phyloP scores from a whole-genome alignment of 2,888 invertebrate species.

The Phragmatobia fuliginosa region DNA sequence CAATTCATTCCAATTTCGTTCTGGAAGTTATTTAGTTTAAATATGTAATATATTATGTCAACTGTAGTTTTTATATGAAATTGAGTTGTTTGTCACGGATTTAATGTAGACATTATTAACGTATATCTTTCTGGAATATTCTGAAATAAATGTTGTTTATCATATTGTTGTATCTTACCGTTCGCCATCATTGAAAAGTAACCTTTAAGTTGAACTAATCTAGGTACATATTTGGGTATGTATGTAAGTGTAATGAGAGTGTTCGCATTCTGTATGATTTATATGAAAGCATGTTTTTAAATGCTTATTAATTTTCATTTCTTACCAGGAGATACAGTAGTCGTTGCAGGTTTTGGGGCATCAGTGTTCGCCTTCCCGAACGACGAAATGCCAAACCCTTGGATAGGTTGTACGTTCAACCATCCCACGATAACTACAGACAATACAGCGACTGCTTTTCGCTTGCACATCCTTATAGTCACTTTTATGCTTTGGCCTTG shows the following conservation, averaged over 20 bases:
- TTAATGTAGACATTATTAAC: not conserved
- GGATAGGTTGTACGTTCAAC: conserved; percentile 57
- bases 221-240: conserved; percentile 12
- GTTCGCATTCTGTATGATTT: conserved; percentile 27
- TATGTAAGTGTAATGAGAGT: conserved; percentile 27
- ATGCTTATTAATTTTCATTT: conserved; percentile 32
- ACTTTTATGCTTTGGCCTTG: conserved; percentile 29
- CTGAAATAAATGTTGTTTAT: conserved; percentile 10
- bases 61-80: not conserved
- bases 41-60: not conserved
- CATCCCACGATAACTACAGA: conserved; percentile 60
- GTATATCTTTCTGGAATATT: not conserved
- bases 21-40: not conserved
- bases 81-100: not conserved
- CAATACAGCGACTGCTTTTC: conserved; percentile 45
- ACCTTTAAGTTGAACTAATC: not conserved
- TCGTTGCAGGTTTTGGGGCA: conserved; percentile 73
- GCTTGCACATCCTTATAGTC: conserved; percentile 44
- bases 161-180: conserved; percentile 14
- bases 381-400: conserved; percentile 77
- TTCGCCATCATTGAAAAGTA: not conserved
- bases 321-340: conserved; percentile 79
- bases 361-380: conserved; percentile 81
- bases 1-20: not conserved
- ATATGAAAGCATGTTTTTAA: conserved; percentile 22